These are phyloP conservation scores for Channa striata DNA, from an alignment of 2,797 vertebrate species.

Conservation along the genomic window DNA sequence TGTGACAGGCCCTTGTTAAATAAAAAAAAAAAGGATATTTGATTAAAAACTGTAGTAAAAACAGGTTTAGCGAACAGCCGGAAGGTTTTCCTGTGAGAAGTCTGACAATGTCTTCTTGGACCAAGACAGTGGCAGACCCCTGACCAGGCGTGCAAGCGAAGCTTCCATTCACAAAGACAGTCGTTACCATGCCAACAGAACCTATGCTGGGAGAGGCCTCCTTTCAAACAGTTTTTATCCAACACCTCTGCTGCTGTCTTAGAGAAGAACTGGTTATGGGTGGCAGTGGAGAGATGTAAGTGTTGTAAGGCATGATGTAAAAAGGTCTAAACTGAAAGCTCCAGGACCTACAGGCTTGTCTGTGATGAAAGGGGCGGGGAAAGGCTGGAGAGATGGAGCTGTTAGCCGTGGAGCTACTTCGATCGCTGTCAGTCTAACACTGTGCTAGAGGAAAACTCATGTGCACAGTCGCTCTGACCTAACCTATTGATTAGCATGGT, in stretches of 20 bases:
- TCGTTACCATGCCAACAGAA: constrained; percentile 78
- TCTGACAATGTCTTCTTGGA: constrained; percentile 43
- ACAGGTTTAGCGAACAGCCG: constrained; percentile 6
- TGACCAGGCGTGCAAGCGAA: constrained; percentile 62
- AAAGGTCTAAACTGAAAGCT: constrained; percentile 53
- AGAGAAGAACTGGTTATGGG: constrained; percentile 59
- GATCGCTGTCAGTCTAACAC: neutral
- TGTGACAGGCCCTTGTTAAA: neutral
- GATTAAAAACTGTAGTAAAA: constrained; percentile 1
- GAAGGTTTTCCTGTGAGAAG: constrained; percentile 15
- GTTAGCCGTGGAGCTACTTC: neutral
- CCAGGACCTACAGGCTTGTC: constrained; percentile 15
- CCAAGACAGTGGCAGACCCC: constrained; percentile 62
- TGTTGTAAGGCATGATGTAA: constrained; percentile 65
- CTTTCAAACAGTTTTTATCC: constrained; percentile 64
- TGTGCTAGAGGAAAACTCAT: neutral
- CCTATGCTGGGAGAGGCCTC: constrained; percentile 72
- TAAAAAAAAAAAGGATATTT: neutral
- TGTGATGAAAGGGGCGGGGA: constrained; percentile 21
- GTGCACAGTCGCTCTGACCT: neutral
- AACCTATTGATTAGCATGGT: neutral
- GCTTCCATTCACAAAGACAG: constrained; percentile 73
- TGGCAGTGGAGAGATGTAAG: constrained; percentile 57
- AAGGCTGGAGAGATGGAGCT: constrained; percentile 1
- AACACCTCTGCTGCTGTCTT: constrained; percentile 60